Evolutionary conservation across 1,140 invertebrate genomes (phyloP).

Genomic region (fruit fly (Drosophila melanogaster)): DNA sequence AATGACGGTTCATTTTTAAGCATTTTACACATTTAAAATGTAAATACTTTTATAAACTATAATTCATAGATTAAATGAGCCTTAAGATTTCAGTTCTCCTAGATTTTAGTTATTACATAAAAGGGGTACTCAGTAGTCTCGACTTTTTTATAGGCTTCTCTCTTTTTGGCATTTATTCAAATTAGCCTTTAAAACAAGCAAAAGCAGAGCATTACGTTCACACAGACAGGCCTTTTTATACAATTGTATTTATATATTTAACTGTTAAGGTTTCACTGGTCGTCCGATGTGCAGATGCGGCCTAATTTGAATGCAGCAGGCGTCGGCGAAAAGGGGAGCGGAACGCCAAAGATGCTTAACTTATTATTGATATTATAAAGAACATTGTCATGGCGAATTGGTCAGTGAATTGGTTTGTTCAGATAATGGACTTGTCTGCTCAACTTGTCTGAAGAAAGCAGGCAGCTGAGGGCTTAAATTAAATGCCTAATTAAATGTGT

Average conservation of each 20-base stretch:
- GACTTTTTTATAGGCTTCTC: background rate
- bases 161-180: conserved; percentile 58
- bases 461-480: conserved; percentile 25
- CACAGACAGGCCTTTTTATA: conserved; percentile 14
- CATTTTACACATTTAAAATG: background rate
- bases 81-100: too few species aligned
- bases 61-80: too few species aligned
- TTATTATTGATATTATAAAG: conserved; percentile 69
- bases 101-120: background rate
- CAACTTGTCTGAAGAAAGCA: background rate
- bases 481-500: conserved; percentile 54
- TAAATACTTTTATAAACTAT: too few species aligned
- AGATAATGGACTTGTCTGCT: too few species aligned
- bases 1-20: background rate
- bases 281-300: conserved; percentile 9
- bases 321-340: conserved; percentile 29
- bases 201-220: conserved; percentile 51
- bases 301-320: conserved; percentile 63
- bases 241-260: conserved; percentile 54
- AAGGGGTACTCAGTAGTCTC: conserved; percentile 4
- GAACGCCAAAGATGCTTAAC: conserved; percentile 54
- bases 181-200: conserved; percentile 55
- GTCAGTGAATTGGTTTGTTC: conserved; percentile 25
- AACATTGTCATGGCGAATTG: conserved; percentile 42
- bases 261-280: conserved; percentile 54